Evolutionary conservation across 1,140 invertebrate genomes (phyloP), one percentile per base, ranked within the genome.

Genomic region (Drosophila funebris): DNA sequence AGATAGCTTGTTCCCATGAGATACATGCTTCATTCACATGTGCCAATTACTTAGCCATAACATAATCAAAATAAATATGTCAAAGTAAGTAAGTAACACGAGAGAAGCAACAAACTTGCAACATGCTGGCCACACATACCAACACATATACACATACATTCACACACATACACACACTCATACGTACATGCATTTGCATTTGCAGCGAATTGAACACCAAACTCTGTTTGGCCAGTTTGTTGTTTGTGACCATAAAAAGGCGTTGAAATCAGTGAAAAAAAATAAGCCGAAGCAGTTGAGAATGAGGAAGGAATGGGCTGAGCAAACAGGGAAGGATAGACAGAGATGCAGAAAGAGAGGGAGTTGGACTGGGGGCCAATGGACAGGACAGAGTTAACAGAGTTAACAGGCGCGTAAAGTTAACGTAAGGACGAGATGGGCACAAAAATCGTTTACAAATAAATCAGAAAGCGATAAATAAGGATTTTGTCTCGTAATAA

Each of bases 401-500:
- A 11, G 24, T 24, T 43, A 64, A 52, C 46, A 52, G 58, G 50
- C 48, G 48, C 61, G 61, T 41, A 44, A 33, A 14, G 52, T 27
- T 46, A n/a, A 20, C 13, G 46, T 44, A 56, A 70, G 68, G 62
- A 50, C 54, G 56, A 73, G 27, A 13, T 53, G 54, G 52, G 60
- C 69, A 39, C 68, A 41, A 78, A 90, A 90, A 90, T 89, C 89
- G 89, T 91, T 90, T 90, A 90, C 89, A 90, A 91, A 91, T 91
- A 91, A 91, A 91, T 91, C 90, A 90, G 90, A 90, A 91, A 91
- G 90, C 90, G 90, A 91, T 91, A 91, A 91, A 91, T 91, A 91
- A 91, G 90, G 87, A 91, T 91, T 91, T 91, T 91, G 90, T 91
- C 90, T 91, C 90, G 90, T 91, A 91, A 91, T 91, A 91, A 91